Conservation (phyloP, 2,888 invertebrate genomes). For the Clusia tigrina region DNA sequence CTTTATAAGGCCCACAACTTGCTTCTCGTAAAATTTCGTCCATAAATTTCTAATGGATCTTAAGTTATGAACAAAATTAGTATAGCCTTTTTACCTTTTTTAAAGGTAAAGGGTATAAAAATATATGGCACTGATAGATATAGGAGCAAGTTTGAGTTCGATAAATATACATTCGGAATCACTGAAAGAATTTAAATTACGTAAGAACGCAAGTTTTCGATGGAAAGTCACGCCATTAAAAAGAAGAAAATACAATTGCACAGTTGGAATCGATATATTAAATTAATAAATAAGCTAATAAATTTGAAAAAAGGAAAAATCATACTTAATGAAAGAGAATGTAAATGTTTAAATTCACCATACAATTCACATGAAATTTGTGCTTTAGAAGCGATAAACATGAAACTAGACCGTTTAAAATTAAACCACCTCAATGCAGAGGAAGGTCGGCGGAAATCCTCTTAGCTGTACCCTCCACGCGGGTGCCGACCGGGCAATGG, state of each 20-base stretch:
- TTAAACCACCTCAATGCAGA: conserved; percentile 7
- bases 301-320: background rate
- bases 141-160: conserved; percentile 20
- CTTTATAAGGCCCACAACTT: too few relatives aligned
- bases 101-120: too few relatives aligned
- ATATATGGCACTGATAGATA: conserved; percentile 18
- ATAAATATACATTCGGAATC: conserved; percentile 18
- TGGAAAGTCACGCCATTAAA: conserved; percentile 20
- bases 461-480: too few relatives aligned
- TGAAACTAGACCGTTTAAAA: background rate
- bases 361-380: conserved; percentile 6
- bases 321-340: background rate
- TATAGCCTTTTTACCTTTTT: too few relatives aligned
- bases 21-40: too few relatives aligned
- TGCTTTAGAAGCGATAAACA: background rate
- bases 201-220: conserved; percentile 8
- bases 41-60: too few relatives aligned
- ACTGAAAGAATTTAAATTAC: conserved; percentile 26
- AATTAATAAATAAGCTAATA: background rate
- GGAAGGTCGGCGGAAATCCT: too few relatives aligned
- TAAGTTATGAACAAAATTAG: too few relatives aligned
- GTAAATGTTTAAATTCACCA: background rate
- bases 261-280: too few relatives aligned
- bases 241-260: conserved; percentile 19
- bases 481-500: too few relatives aligned